Base-by-base conservation (phyloP, 2,797 vertebrate genomes). In the Sphaeramia orbicularis region DNA sequence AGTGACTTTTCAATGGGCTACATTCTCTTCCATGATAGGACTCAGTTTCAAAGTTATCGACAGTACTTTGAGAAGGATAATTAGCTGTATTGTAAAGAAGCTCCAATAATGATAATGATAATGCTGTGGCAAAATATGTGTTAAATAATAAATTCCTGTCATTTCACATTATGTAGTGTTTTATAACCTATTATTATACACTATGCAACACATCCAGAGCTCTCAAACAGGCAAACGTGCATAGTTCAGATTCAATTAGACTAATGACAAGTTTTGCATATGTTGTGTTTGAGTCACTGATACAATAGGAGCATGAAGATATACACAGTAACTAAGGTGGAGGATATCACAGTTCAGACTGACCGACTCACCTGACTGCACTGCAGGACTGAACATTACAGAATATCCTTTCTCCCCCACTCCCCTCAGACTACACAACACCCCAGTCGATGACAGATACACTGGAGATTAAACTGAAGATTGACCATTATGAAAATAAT, bases 1-100 rank as follows among this genome's bases (percentile, higher is more conserved):
- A 57, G 62, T 74, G 53, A 60, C 57, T 81, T 75, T 74, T 60
- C 73, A 77, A 51, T 60, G 42, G 70, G 58, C 51, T 68, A 50
- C 50, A 74, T 73, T 77, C 52, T 80, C 64, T 21, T 54, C 19
- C 42, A 6, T 61, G 56, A 75, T 69, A n/a, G 44, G 47, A 54
- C 55, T 8, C 13, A 16, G 10, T 51, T 81, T 41, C 54, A 18
- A 78, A 70, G 44, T 44, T 59, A 70, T 61, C 40, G 60, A 61
- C 21, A 11, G 18, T 77, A 44, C 48, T 69, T 60, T 73, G 45
- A 71, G 21, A 18, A 36, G 14, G 37, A 78, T 86, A 80, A 89
- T 89, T 84, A 74, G 37, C 62, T 65, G 11, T 40, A 10, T 32
- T 21, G 27, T 37, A 30, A 62, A 69, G 45, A 61, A 44, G 68